phyloP scores from a whole-genome alignment of 1,140 invertebrate species.

The Drosophila ohnishii region DNA sequence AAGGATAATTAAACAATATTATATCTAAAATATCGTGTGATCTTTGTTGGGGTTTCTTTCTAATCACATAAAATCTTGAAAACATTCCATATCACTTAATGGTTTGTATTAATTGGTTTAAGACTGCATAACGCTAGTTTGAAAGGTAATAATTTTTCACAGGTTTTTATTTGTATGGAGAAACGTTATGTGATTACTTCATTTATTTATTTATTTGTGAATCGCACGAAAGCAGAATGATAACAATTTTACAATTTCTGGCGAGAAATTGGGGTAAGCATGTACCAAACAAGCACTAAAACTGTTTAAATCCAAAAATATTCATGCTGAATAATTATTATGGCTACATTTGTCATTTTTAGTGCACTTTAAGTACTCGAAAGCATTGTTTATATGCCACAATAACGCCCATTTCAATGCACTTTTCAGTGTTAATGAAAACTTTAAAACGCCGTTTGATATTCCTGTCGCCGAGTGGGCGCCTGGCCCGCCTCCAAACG shows the following conservation, averaged over 20 bases:
- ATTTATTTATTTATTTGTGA: not conserved
- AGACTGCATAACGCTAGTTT: too few relatives aligned
- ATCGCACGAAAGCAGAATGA: not conserved
- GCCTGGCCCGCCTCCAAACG: conserved; percentile 3
- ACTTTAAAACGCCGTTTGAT: not conserved
- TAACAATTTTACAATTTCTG: not conserved
- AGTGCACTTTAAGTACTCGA: not conserved
- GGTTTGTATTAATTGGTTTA: not conserved
- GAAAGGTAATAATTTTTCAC: not conserved
- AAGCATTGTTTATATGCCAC: not conserved
- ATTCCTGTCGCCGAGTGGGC: not conserved
- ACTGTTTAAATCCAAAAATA: not conserved
- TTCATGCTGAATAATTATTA: not conserved
- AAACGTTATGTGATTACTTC: not conserved
- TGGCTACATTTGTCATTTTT: not conserved
- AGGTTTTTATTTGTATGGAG: not conserved
- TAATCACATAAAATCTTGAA: not conserved
- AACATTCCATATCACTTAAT: not conserved
- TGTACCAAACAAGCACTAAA: not conserved
- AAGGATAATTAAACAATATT: not conserved
- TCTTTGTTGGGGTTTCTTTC: not conserved
- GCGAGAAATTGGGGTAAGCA: not conserved
- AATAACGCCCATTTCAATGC: conserved; percentile 6
- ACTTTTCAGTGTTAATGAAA: conserved; percentile 4
- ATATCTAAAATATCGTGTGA: not conserved